Conservation (phyloP, 2,888 invertebrate species). For the Tiphia femorata region DNA sequence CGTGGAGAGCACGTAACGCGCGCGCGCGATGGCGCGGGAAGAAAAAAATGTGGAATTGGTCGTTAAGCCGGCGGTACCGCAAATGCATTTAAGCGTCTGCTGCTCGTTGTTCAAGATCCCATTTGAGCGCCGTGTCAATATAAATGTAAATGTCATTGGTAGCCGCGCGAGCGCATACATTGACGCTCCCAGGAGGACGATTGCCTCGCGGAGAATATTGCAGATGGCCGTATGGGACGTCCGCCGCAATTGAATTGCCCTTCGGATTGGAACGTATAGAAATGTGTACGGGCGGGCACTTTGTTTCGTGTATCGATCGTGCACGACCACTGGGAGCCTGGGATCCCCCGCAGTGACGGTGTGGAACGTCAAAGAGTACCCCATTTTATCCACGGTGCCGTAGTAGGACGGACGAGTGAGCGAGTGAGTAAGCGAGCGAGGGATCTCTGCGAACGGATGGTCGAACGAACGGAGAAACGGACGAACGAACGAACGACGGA, state of each 20-base stretch:
- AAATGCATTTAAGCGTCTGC: conserved; percentile 50
- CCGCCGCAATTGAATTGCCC: conserved; percentile 59
- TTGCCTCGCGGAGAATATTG: conserved; percentile 58
- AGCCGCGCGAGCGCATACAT: conserved; percentile 51
- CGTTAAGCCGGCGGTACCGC: conserved; percentile 48
- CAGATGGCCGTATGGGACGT: conserved; percentile 56
- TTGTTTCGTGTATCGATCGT: conserved; percentile 54
- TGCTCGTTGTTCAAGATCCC: conserved; percentile 55
- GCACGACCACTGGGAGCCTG: conserved; percentile 36
- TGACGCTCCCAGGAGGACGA: conserved; percentile 54
- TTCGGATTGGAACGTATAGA: conserved; percentile 57
- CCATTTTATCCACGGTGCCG: too few relatives aligned
- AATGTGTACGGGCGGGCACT: conserved; percentile 45
- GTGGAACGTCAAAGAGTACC: conserved; percentile 38
- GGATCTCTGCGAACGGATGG: too few relatives aligned
- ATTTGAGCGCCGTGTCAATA: conserved; percentile 60
- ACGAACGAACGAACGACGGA: too few relatives aligned
- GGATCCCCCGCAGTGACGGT: conserved; percentile 25
- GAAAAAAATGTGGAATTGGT: conserved; percentile 44
- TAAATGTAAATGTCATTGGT: conserved; percentile 66
- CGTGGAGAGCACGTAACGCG: conserved; percentile 4
- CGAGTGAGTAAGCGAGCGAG: too few relatives aligned
- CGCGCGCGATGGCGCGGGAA: not conserved
- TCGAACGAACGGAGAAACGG: too few relatives aligned
- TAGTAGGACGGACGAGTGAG: too few relatives aligned